Base-by-base conservation (phyloP, 2,113 vertebrate species). In the Gallinago undulata region DNA sequence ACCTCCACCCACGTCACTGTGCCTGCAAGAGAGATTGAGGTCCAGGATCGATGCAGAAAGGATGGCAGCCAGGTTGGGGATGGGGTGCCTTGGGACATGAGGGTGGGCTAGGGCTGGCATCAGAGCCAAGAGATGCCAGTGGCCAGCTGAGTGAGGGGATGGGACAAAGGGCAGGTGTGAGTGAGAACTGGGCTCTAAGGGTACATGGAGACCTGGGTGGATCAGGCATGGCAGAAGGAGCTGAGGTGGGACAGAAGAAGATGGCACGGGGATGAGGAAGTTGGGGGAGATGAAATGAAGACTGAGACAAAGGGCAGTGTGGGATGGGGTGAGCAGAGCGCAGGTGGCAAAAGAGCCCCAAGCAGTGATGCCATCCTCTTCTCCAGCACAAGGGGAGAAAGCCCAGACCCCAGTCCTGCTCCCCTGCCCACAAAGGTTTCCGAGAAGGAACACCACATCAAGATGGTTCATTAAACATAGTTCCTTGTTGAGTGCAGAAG, bases 1-100 rank as follows among this genome's bases (percentile, higher is more conserved):
- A 98, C 98, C 78, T 95, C 89, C 3, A 90, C 84, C 94, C 93
- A 96, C 21, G 39, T 86, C 66, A 94, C 85, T 7, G 97, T 3
- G 60, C 97, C 99, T 99, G 31, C 0, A 2, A 48, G 16, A 73
- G 62, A 88, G 35, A 22, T 28, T n/a, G 47, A 27, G 7, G 37
- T 50, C n/a, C 2, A 3, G 60, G 35, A 48, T 14, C 0, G 4
- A 55, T 1, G 1, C 50, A 74, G 50, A 57, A 69, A 56, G 19
- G 57, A 30, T 2, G 13, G 27, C 37, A 63, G 10, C 31, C 6
- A 1, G 24, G 24, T n/a, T 0, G 1, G 47, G 64, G 22, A 25
- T 27, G 35, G n/a, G 19, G 23, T 55, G 43, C 7, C 35, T 30
- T 47, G 18, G 35, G 43, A 68, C 18, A 7, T 2, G 55, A 78